Evolutionary conservation across 1,140 invertebrate species (phyloP).

Genomic region (Drosophila kikkawai): DNA sequence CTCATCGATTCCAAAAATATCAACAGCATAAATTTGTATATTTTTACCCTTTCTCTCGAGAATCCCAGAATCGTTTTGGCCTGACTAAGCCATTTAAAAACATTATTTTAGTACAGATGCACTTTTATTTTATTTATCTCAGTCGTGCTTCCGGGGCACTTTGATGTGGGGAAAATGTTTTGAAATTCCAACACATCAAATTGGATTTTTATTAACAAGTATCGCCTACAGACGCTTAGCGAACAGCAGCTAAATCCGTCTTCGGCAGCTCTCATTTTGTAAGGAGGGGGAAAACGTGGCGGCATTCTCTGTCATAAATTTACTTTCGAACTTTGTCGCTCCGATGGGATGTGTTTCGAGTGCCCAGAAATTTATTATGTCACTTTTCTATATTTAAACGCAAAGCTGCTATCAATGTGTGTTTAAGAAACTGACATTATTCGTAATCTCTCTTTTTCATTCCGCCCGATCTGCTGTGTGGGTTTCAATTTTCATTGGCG

Average conservation of each 20-base stretch:
- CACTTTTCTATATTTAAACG: conserved; percentile 59
- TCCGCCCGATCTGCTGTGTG: conserved; percentile 2
- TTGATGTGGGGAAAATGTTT: conserved; percentile 1
- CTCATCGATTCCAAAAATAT: conserved; percentile 22
- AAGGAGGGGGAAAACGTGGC: not conserved
- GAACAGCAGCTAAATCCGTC: conserved; percentile 11
- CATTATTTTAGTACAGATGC: conserved; percentile 13
- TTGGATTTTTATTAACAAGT: conserved; percentile 32
- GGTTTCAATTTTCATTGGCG: conserved; percentile 61
- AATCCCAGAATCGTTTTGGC: not conserved
- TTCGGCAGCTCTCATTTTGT: conserved; percentile 7
- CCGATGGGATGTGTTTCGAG: conserved; percentile 7
- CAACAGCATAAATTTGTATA: conserved; percentile 4
- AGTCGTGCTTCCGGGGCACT: conserved; percentile 6
- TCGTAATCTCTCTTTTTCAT: conserved; percentile 22
- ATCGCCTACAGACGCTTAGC: conserved; percentile 4
- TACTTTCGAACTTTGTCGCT: conserved; percentile 54
- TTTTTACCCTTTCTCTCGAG: not conserved
- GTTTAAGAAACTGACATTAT: conserved; percentile 34
- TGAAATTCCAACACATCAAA: conserved; percentile 10
- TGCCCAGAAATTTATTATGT: conserved; percentile 51
- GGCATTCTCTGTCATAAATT: conserved; percentile 49
- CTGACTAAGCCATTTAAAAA: not conserved
- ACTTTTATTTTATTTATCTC: conserved; percentile 4
- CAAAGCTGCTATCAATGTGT: conserved; percentile 9